Percentiles rank a stretch among this genome's conserved stretches.
phyloP scores from a whole-genome alignment of 1,140 invertebrate species.

The Panagrolaimus sp. region DNA sequence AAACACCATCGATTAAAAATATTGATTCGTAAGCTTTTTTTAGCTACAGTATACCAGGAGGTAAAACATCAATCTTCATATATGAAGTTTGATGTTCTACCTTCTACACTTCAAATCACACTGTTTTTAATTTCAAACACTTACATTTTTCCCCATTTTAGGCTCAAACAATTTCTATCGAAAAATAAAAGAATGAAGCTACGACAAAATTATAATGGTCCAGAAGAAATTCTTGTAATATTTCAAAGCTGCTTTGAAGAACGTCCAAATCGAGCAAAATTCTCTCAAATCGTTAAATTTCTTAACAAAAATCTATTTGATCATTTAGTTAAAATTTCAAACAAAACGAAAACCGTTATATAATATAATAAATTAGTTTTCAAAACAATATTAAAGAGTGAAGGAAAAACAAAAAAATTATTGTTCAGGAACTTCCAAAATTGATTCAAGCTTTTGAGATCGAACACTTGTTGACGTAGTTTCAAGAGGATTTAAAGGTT shows the following conservation, averaged over 20 bases:
- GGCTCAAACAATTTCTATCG: not conserved
- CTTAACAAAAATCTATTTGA: not conserved
- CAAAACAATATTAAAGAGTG: too few relatives aligned
- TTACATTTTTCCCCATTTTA: not conserved
- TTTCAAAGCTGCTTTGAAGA: constrained; percentile 7
- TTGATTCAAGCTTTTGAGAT: too few relatives aligned
- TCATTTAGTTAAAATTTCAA: not conserved
- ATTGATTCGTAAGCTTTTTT: constrained; percentile 8
- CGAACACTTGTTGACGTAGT: too few relatives aligned
- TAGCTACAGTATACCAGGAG: not conserved
- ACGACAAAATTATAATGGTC: not conserved
- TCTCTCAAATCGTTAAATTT: not conserved
- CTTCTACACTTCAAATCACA: too few relatives aligned
- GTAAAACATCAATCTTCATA: too few relatives aligned
- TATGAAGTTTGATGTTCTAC: too few relatives aligned
- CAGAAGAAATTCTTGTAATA: not conserved
- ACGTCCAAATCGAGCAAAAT: not conserved
- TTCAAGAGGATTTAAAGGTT: too few relatives aligned
- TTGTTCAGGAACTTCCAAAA: too few relatives aligned
- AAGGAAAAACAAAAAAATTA: too few relatives aligned
- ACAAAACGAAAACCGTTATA: too few relatives aligned
- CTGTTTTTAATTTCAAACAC: too few relatives aligned
- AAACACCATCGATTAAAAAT: not conserved
- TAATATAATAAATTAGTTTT: too few relatives aligned
- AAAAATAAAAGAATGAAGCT: not conserved